These are phyloP conservation scores for Neotoxoptera formosana DNA, from an alignment of 1,140 invertebrate genomes.

Conservation along the genomic window DNA sequence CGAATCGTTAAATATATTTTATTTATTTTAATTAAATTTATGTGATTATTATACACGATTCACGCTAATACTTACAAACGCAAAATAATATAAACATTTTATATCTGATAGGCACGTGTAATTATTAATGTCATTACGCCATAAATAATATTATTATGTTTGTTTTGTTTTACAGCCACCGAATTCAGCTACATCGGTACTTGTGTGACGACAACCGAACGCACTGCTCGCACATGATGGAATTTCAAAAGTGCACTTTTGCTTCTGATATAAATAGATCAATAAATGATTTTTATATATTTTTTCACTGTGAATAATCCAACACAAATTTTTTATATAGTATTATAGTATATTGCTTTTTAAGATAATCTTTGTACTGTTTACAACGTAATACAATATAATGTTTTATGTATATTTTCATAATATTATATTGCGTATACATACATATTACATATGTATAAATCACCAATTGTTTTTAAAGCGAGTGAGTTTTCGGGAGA, in stretches of 20 bases:
- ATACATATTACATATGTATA: background rate
- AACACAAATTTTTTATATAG: too few relatives aligned
- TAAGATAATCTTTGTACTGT: background rate
- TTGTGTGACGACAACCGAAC: conserved; percentile 24
- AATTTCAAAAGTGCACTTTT: background rate
- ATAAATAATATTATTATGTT: background rate
- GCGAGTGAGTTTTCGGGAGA: background rate
- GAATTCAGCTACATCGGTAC: conserved; percentile 27
- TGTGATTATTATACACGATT: background rate
- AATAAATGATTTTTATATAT: background rate
- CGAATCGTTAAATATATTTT: background rate
- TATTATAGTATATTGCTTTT: background rate
- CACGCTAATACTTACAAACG: background rate
- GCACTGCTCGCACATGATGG: background rate
- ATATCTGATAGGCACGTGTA: background rate
- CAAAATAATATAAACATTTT: background rate
- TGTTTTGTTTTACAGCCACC: conserved; percentile 23
- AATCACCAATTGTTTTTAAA: background rate
- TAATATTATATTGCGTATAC: background rate
- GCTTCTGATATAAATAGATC: background rate
- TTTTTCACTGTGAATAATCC: background rate
- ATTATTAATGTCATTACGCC: background rate
- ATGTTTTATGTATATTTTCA: background rate
- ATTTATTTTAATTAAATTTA: background rate
- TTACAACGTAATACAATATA: background rate